Evolutionary conservation across 2,888 invertebrate species (phyloP).

Genomic region (Pantelozetes paolii): DNA sequence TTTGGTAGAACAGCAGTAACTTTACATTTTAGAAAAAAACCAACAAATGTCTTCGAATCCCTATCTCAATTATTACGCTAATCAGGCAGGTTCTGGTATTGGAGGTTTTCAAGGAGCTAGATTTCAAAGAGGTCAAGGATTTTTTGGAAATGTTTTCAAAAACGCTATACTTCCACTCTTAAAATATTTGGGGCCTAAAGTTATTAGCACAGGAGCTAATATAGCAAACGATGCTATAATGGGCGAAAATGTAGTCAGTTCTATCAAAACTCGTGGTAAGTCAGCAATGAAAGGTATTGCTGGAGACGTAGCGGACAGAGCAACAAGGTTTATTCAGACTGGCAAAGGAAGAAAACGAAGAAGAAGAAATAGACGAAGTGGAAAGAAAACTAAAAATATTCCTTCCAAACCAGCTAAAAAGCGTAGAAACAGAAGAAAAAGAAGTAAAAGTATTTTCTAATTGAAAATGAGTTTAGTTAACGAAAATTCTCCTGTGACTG

Average conservation of each 20-base stretch:
- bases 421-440: neutral
- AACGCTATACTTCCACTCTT: neutral
- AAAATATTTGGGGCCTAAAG: neutral
- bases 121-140: conserved; percentile 27
- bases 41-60: neutral
- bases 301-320: neutral
- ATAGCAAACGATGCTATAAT: neutral
- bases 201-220: neutral
- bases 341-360: neutral
- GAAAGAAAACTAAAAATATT: neutral
- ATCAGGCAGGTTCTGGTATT: conserved; percentile 23
- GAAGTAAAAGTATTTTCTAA: neutral
- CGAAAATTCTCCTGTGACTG: neutral
- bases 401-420: neutral
- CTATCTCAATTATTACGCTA: neutral
- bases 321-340: neutral
- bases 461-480: conserved; percentile 28
- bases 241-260: no score
- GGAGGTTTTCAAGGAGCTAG: neutral
- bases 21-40: no score
- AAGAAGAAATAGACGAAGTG: neutral
- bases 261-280: neutral
- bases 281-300: neutral
- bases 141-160: neutral
- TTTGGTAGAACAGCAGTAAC: neutral